Base-by-base conservation (phyloP, 2,888 invertebrate genomes). In the Drosophila rellima region DNA sequence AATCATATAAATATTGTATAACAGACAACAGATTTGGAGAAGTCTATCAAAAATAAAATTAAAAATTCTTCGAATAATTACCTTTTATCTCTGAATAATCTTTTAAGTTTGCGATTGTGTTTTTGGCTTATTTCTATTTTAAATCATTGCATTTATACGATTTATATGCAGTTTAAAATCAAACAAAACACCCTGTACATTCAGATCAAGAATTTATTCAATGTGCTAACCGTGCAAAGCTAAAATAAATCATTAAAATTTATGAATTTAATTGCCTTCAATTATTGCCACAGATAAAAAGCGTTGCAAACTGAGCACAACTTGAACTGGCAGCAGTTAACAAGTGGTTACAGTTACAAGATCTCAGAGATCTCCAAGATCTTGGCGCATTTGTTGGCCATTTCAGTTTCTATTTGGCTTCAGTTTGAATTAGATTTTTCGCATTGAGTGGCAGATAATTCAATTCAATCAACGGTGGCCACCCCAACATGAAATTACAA, bases 221-320 rank as follows among this genome's bases (percentile, higher is more conserved):
- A 59, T 71, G 64, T 67, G 63, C 70, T 71, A 65, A 74, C 80
- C 73, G 76, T 76, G 88, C 75, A 75, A 56, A 40, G 69, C 55
- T 68, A 59, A 89, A 85, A 87, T 89, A 85, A 85, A 85, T 89
- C 88, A 85, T 89, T 87, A 89, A 79, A 89, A 87, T 87, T 89
- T 85, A 85, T 85, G 89, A 87, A 87, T 81, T 89, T 85, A 89
- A 85, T 85, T 87, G 89, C 52, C 82, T 74, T 73, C 72, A 89
- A 80, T 85, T 87, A 85, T 74, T 80, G 76, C 76, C 55, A 68
- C 57, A 78, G 87, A 86, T 86, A 88, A 71, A 84, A 74, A 70
- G 55, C 69, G 67, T 59, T 70, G 55, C 77, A 56, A 83, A 52
- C 55, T 26, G 54, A 62, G 60, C 54, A 52, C 52, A 47, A 60